A percentile compares a stretch with the other conserved stretches of the same genome.
Evolutionary conservation across 2,888 invertebrate genomes (phyloP).

Genomic region (Drosophila anceps): DNA sequence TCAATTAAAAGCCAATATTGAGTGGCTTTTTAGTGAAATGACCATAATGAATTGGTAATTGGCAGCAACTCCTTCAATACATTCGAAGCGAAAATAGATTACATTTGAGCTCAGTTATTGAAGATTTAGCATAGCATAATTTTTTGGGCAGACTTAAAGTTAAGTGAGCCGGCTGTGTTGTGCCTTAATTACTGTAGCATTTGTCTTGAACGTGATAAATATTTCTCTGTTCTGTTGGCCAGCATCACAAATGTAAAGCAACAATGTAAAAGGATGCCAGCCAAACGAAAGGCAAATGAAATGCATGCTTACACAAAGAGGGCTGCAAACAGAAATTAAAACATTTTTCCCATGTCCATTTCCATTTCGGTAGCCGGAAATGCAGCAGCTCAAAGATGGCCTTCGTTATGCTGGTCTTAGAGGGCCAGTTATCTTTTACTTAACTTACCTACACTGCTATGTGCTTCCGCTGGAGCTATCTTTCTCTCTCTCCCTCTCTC

Average conservation of each 20-base stretch:
- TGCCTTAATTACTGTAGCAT: conserved; percentile 3
- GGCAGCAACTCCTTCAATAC: not conserved
- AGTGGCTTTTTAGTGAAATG: conserved; percentile 13
- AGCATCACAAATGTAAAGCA: not conserved
- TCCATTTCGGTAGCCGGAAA: conserved; percentile 65
- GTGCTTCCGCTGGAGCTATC: conserved; percentile 48
- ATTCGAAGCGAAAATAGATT: not conserved
- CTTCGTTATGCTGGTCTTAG: conserved; percentile 30
- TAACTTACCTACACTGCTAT: conserved; percentile 39
- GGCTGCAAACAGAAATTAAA: conserved; percentile 55
- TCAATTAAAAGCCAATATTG: conserved; percentile 28
- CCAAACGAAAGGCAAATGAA: conserved; percentile 1
- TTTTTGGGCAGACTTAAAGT: not conserved
- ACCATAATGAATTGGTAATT: conserved; percentile 31
- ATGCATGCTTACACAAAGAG: conserved; percentile 6
- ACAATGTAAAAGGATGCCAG: not conserved
- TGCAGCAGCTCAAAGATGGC: conserved; percentile 73
- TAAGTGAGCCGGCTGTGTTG: not conserved
- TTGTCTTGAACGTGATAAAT: not conserved
- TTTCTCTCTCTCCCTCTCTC: not conserved
- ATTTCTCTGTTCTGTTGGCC: not conserved
- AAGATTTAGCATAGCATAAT: conserved; percentile 1
- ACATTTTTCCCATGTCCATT: conserved; percentile 44
- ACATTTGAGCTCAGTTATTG: not conserved
- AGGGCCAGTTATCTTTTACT: conserved; percentile 64